Conservation (phyloP, 2,113 vertebrate species). For the Typhlomys cinereus region DNA sequence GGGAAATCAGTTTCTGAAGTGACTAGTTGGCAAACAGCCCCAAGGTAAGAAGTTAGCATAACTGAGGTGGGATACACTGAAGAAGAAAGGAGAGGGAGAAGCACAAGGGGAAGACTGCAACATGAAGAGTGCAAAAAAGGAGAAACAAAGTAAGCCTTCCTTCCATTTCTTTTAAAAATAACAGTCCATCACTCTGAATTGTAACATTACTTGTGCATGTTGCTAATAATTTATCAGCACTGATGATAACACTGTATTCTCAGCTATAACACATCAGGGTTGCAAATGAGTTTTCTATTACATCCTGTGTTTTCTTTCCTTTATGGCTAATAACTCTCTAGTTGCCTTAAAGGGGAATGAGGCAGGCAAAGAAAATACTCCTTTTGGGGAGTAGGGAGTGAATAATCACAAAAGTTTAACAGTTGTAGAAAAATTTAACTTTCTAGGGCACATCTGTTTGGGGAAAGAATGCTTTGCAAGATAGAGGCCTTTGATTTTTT, state of each 20-base stretch:
- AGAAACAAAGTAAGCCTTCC: not conserved
- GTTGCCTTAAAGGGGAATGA: not conserved
- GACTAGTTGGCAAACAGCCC: not conserved
- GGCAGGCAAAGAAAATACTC: constrained; percentile 4
- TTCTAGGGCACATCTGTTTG: not conserved
- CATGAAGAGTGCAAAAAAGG: too few species aligned
- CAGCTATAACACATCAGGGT: not conserved
- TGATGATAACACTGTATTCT: constrained; percentile 1
- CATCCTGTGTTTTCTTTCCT: constrained; percentile 35
- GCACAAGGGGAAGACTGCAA: too few species aligned
- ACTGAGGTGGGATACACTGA: not conserved
- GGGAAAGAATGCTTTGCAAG: not conserved
- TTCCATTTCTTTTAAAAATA: constrained; percentile 31
- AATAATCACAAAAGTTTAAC: constrained; percentile 38
- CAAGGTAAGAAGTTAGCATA: not conserved
- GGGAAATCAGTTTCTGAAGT: constrained; percentile 19
- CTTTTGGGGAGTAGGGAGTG: not conserved
- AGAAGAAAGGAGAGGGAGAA: not conserved
- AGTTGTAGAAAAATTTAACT: not conserved
- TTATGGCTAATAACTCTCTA: constrained; percentile 44
- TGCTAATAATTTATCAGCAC: constrained; percentile 47
- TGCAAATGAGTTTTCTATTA: constrained; percentile 2
- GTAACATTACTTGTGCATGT: not conserved
- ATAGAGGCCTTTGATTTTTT: not conserved
- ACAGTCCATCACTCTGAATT: not conserved